A percentile compares a stretch with the other conserved stretches of the same genome.
phyloP scores from a whole-genome alignment of 2,797 vertebrate genomes.

The Crocodylus rhombifer region DNA sequence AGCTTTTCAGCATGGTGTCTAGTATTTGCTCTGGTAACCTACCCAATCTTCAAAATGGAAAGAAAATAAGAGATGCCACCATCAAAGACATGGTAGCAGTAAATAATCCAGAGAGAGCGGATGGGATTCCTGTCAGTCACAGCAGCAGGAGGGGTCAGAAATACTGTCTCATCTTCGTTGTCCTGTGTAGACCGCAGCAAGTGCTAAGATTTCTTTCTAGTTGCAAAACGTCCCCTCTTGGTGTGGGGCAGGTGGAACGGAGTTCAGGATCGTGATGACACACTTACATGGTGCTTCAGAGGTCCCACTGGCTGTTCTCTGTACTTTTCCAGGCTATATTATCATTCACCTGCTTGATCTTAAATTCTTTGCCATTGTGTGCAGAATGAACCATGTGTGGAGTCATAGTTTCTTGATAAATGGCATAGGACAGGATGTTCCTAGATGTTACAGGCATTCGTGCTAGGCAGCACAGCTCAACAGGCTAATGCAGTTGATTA shows the following conservation, averaged over 20 bases:
- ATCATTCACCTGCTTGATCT: not conserved
- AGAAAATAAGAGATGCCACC: not conserved
- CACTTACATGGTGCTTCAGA: too few species aligned
- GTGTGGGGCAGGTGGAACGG: not conserved
- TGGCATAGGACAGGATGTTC: not conserved
- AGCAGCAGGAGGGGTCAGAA: not conserved
- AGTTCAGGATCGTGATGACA: not conserved
- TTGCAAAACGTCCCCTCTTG: not conserved
- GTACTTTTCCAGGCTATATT: not conserved
- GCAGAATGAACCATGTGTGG: not conserved
- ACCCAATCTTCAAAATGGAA: not conserved
- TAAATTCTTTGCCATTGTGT: not conserved
- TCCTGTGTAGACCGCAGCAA: not conserved
- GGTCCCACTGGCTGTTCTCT: not conserved
- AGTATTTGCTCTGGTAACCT: not conserved
- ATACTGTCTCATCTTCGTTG: not conserved
- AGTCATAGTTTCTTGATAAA: not conserved
- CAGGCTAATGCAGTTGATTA: not conserved
- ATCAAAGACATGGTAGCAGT: not conserved
- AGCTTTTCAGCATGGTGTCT: not conserved
- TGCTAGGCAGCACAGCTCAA: not conserved
- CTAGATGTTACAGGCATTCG: not conserved
- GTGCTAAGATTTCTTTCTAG: not conserved
- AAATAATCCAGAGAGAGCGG: not conserved
- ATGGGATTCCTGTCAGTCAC: not conserved